These are phyloP conservation scores for Scophthalmus maximus DNA, from an alignment of 2,113 vertebrate species.

Conservation along the genomic window DNA sequence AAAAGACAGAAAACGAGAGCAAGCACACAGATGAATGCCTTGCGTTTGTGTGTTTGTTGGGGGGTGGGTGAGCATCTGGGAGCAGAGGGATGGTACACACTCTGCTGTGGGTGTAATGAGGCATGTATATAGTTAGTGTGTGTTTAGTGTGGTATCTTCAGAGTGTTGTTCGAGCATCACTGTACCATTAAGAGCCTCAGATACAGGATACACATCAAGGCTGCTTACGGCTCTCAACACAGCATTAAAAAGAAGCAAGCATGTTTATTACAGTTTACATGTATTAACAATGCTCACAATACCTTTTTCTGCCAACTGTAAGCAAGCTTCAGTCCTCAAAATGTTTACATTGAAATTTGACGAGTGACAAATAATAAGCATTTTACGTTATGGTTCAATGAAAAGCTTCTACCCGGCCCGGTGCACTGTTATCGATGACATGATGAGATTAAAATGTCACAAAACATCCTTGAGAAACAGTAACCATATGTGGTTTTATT, in stretches of 20 bases:
- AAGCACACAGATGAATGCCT: slow-evolving; percentile 8
- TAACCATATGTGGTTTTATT: too few species aligned
- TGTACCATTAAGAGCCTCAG: slow-evolving; percentile 59
- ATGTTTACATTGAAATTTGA: neutral
- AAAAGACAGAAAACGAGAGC: neutral
- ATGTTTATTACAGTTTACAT: neutral
- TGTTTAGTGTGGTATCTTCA: slow-evolving; percentile 66
- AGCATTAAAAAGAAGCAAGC: neutral
- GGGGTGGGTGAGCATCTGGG: slow-evolving; percentile 53
- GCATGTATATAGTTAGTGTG: slow-evolving; percentile 73
- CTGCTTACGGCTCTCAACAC: slow-evolving; percentile 18
- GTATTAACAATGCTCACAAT: neutral
- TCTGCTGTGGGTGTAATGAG: slow-evolving; percentile 74
- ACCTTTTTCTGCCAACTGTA: neutral
- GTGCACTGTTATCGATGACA: neutral
- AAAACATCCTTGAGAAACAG: too few species aligned
- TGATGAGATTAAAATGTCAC: neutral
- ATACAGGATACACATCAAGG: slow-evolving; percentile 32
- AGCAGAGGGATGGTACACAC: slow-evolving; percentile 70
- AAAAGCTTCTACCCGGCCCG: neutral
- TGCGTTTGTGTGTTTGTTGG: slow-evolving; percentile 21
- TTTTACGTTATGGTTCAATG: neutral
- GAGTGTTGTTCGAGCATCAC: slow-evolving; percentile 65
- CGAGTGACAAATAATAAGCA: neutral
- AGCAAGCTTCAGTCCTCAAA: neutral